Percentiles rank a stretch among this genome's conserved stretches.
phyloP scores from a whole-genome alignment of 2,113 vertebrate species.

The Bufo gargarizans region DNA sequence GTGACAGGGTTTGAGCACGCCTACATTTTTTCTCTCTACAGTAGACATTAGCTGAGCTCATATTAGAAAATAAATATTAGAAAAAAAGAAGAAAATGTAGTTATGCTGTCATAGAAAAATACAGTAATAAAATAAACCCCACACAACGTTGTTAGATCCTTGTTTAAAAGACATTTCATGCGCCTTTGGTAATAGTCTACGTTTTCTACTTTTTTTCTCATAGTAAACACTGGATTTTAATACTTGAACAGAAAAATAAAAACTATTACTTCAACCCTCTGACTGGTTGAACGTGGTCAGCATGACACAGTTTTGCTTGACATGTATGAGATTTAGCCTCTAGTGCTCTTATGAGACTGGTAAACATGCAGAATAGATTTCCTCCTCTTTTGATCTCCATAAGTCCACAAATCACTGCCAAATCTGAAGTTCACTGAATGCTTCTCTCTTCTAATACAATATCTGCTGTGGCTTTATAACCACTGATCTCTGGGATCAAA shows the following conservation, averaged over 20 bases:
- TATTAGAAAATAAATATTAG: background rate
- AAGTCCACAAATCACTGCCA: slow-evolving; percentile 44
- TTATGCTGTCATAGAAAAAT: background rate
- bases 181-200: background rate
- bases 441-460: background rate
- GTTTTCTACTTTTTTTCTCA: background rate
- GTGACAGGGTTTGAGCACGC: too few relatives aligned
- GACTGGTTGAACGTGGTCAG: background rate
- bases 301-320: slow-evolving; percentile 30
- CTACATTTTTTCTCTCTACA: background rate
- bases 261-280: background rate
- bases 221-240: background rate
- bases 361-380: slow-evolving; percentile 4
- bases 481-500: slow-evolving; percentile 5
- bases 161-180: background rate
- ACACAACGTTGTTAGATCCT: background rate
- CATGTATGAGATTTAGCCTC: background rate
- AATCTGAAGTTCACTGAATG: background rate
- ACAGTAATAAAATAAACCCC: background rate
- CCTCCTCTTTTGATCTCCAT: slow-evolving; percentile 36
- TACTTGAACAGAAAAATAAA: background rate
- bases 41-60: background rate
- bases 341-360: background rate
- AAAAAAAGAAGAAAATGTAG: background rate
- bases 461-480: slow-evolving; percentile 5